A percentile compares a stretch with the other conserved stretches of the same genome.
Evolutionary conservation across 2,888 invertebrate species (phyloP).

Genomic region (Protophormia terraenovae): DNA sequence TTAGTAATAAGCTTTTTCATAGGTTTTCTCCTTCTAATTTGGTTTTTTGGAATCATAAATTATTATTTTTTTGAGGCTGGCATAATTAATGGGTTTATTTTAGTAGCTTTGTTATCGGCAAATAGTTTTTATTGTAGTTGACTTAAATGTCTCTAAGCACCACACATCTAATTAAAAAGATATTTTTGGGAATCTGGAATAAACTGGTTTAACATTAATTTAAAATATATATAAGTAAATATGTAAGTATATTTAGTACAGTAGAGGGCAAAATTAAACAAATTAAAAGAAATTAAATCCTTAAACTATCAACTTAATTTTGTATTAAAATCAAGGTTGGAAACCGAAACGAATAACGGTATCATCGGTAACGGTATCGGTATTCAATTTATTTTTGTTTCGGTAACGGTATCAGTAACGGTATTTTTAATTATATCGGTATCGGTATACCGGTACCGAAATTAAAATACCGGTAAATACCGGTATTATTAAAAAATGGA

Average conservation of each 20-base stretch:
- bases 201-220: not conserved
- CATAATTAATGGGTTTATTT: not conserved
- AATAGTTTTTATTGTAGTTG: not conserved
- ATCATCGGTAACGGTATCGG: too few relatives aligned
- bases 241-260: not conserved
- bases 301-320: too few relatives aligned
- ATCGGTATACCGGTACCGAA: too few relatives aligned
- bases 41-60: not conserved
- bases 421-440: too few relatives aligned
- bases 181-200: not conserved
- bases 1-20: not conserved
- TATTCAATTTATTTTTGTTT: too few relatives aligned
- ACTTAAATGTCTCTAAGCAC: not conserved
- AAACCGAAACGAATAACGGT: too few relatives aligned
- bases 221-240: not conserved
- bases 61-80: not conserved
- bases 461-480: too few relatives aligned
- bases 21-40: not conserved
- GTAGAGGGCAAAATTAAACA: too few relatives aligned
- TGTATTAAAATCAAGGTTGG: too few relatives aligned
- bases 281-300: too few relatives aligned
- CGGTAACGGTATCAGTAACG: too few relatives aligned
- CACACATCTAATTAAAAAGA: not conserved
- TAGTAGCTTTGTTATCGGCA: not conserved
- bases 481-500: too few relatives aligned